phyloP scores from a whole-genome alignment of 1,140 invertebrate species.

The Forficula auricularia region DNA sequence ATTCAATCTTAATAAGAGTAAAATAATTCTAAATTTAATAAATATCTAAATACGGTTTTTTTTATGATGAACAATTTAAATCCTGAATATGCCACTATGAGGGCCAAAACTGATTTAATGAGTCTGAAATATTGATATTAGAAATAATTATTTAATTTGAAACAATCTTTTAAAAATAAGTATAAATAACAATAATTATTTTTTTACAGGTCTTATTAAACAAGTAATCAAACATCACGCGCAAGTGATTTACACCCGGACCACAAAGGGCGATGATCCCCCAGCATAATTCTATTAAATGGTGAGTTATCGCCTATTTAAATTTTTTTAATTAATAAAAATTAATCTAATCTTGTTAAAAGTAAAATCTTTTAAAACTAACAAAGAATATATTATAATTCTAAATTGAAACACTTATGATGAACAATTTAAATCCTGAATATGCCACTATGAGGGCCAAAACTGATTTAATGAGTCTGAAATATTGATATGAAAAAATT shows the following conservation, averaged over 20 bases:
- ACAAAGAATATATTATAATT: no score
- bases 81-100: slow-evolving; percentile 16
- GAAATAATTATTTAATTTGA: no score
- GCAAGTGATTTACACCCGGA: slow-evolving; percentile 93
- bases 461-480: slow-evolving; percentile 19
- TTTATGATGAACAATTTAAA: slow-evolving; percentile 16
- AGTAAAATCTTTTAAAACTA: no score
- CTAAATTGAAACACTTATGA: no score
- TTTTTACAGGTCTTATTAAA: slow-evolving; percentile 72
- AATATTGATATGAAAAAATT: neutral
- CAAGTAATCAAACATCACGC: slow-evolving; percentile 94
- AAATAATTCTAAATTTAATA: no score
- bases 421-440: slow-evolving; percentile 14
- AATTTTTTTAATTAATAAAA: neutral
- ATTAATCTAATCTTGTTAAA: slow-evolving; percentile 1
- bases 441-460: slow-evolving; percentile 10
- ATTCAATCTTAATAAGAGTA: no score
- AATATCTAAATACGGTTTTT: no score
- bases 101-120: slow-evolving; percentile 17
- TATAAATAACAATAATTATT: slow-evolving; percentile 11
- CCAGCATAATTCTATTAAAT: slow-evolving; percentile 10
- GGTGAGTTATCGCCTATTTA: no score
- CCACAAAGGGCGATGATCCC: slow-evolving; percentile 80
- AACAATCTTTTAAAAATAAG: neutral
- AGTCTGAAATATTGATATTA: slow-evolving; percentile 12